phyloP scores from a whole-genome alignment of 2,113 vertebrate genomes.

The Paramormyrops kingsleyae region DNA sequence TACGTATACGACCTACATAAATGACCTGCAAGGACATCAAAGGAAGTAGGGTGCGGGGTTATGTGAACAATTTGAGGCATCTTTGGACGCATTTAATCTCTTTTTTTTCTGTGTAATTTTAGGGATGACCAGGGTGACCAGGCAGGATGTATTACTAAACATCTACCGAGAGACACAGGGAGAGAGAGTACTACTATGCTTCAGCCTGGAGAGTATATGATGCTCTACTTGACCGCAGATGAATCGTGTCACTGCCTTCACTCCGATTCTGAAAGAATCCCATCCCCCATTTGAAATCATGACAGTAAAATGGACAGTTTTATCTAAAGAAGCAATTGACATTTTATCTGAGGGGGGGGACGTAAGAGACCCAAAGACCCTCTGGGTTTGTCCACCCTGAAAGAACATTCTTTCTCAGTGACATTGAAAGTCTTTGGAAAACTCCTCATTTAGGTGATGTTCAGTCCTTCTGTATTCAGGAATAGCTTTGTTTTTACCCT shows the following conservation, averaged over 20 bases:
- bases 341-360: not conserved
- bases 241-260: constrained; percentile 26
- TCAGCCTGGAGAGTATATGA: constrained; percentile 16
- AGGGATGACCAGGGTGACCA: not conserved
- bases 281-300: not conserved
- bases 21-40: not conserved
- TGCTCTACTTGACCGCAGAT: constrained; percentile 22
- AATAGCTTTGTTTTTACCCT: not conserved
- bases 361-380: not conserved
- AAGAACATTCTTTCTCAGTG: not conserved
- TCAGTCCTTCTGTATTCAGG: not conserved
- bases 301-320: constrained; percentile 15
- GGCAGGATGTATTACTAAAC: not conserved
- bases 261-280: not conserved
- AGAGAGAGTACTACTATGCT: not conserved
- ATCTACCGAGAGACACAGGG: not conserved
- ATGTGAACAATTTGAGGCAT: not conserved
- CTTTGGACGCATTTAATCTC: not conserved
- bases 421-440: not conserved
- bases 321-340: constrained; percentile 8
- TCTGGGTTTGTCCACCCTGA: not conserved
- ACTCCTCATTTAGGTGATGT: not conserved
- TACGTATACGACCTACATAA: not conserved
- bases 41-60: not conserved
- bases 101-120: not conserved